phyloP scores from a whole-genome alignment of 92 coral and sea anemone species.

The Palythoa caribaeorum region DNA sequence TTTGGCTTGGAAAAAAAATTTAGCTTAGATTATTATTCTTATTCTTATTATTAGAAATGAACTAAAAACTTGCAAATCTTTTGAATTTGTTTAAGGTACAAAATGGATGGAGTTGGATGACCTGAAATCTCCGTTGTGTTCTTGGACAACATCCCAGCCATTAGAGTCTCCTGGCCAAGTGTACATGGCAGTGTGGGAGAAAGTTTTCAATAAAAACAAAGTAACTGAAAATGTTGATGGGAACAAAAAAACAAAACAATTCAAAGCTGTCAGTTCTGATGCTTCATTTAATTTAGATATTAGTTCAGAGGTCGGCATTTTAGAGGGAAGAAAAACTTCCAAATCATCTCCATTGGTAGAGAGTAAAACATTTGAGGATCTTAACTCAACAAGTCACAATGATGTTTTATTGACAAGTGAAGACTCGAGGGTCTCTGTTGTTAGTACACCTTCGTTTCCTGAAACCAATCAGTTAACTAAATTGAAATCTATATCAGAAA shows the following conservation, averaged over 20 bases:
- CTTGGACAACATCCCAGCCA: slow-evolving; percentile 69
- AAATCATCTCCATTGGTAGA: not conserved
- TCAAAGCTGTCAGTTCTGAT: not conserved
- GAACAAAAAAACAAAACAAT: not conserved
- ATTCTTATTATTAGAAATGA: not conserved
- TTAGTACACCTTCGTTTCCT: not conserved
- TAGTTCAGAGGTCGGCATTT: not conserved
- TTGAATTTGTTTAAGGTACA: slow-evolving; percentile 57
- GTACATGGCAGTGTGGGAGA: slow-evolving; percentile 89
- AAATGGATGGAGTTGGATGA: slow-evolving; percentile 96
- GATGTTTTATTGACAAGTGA: not conserved
- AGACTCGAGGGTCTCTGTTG: not conserved
- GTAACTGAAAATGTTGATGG: not conserved
- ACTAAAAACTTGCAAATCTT: not conserved
- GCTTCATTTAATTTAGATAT: not conserved
- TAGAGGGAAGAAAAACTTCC: not conserved
- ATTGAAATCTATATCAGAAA: not conserved
- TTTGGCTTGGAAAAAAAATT: too few species aligned
- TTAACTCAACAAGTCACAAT: not conserved
- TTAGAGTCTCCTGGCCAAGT: slow-evolving; percentile 71
- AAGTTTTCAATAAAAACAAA: not conserved
- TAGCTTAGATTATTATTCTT: too few species aligned
- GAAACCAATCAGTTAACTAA: not conserved
- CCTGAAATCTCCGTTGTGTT: slow-evolving; percentile 65
- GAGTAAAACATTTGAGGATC: not conserved